Evolutionary conservation across 2,888 invertebrate genomes (phyloP), one percentile per base, ranked within the genome.

Genomic region (Netelia inedita): DNA sequence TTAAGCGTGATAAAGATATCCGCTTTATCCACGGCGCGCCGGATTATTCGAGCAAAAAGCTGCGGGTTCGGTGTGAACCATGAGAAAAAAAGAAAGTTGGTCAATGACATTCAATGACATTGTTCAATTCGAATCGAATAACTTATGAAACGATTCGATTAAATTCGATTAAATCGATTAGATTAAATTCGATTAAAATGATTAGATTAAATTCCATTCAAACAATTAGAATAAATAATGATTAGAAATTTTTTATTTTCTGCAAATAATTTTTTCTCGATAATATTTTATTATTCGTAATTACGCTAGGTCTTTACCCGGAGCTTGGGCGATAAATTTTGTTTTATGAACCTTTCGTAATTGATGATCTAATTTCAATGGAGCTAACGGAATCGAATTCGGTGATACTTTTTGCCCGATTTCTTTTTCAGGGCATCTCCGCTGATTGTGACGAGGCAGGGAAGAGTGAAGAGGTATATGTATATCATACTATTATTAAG

Each of bases 341-440:
- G 23, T 23, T 28, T 28, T 28, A n/a, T 8, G 1, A 55, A 55
- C 0, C n/a, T 3, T 16, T 2, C 16, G 19, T 35, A 53, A 71
- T 71, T 55, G 69, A 69, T 69, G 46, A 8, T 11, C 69, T 35
- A 55, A 71, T 69, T 69, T 50, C n/a, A 9, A 69, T 23, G 9
- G 14, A 28, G 1, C n/a, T n/a, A 21, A 43, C 53, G 28, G 35
- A 55, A 35, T n/a, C 55, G 55, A 16, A 55, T 55, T 55, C 16
- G 55, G 68, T 23, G 53, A 21, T 16, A 71, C 69, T 16, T 55
- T 71, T 55, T 55, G 23, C 35, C 28, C 35, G n/a, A 8, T 19
- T 16, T 14, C 8, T 21, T 53, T 69, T 23, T 16, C 19, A 1
- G 6, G 10, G 21, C 46, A 43, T 41, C 19, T 11, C 11, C 16